Evolutionary conservation across 2,797 vertebrate genomes (phyloP).

Genomic region (Gymnoscopelus braueri): DNA sequence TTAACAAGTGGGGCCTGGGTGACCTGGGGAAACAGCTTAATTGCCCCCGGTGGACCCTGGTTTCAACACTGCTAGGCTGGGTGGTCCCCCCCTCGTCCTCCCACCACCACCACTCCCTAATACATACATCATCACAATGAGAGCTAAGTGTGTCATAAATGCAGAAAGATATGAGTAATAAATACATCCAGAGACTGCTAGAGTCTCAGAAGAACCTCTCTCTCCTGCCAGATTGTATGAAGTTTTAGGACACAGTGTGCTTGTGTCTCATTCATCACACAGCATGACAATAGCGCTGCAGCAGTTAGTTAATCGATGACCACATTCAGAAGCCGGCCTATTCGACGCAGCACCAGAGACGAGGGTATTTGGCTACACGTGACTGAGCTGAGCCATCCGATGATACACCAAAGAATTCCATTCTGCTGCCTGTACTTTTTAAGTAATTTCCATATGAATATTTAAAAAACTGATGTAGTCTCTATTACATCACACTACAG

Average conservation of each 20-base stretch:
- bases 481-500: no score
- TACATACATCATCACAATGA: slow-evolving; percentile 31
- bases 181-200: slow-evolving; percentile 26
- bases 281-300: not conserved
- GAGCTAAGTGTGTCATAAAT: slow-evolving; percentile 43
- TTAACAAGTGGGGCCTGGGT: slow-evolving; percentile 65
- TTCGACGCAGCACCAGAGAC: no score
- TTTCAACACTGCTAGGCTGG: slow-evolving; percentile 62
- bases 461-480: no score
- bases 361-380: no score
- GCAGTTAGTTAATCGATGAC: not conserved
- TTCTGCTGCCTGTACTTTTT: no score
- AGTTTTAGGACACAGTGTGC: not conserved
- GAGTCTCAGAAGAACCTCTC: not conserved
- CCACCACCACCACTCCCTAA: not conserved
- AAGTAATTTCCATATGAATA: no score
- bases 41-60: slow-evolving; percentile 58
- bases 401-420: no score
- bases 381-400: no score
- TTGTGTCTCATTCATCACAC: not conserved
- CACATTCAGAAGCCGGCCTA: no score
- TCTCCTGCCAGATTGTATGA: slow-evolving; percentile 1
- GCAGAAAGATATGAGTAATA: slow-evolving; percentile 46
- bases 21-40: slow-evolving; percentile 66
- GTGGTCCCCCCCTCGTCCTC: slow-evolving; percentile 60